A percentile compares a stretch with the other conserved stretches of the same genome.
phyloP scores from a whole-genome alignment of 2,113 vertebrate genomes.

The Sigmodon hispidus region DNA sequence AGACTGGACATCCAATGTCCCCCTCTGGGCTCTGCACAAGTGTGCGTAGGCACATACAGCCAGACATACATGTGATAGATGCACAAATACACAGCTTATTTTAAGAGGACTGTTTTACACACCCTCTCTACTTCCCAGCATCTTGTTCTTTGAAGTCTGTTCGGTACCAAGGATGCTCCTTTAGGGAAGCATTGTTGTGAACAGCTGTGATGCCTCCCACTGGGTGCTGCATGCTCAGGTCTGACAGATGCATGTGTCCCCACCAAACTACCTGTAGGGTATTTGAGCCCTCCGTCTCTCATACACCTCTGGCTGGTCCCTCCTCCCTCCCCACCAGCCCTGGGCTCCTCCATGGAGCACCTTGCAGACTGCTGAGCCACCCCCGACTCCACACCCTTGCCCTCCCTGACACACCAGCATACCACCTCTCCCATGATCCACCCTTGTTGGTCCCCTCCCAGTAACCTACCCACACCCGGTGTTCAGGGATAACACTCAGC shows the following conservation, averaged over 20 bases:
- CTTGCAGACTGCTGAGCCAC: background rate
- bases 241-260: background rate
- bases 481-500: background rate
- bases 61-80: background rate
- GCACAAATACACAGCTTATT: background rate
- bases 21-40: background rate
- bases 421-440: background rate
- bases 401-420: background rate
- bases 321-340: too few relatives aligned
- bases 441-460: background rate
- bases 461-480: background rate
- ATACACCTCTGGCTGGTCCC: background rate
- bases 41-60: background rate
- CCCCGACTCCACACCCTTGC: accelerated
- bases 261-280: accelerated
- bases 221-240: background rate
- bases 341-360: background rate
- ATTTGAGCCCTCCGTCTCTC: background rate
- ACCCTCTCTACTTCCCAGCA: background rate
- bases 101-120: background rate
- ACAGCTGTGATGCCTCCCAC: background rate
- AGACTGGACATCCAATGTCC: background rate
- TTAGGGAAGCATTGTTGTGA: too few relatives aligned
- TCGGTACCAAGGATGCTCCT: background rate
- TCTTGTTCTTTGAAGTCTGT: too few relatives aligned